Percentiles rank a stretch among this genome's conserved stretches.
phyloP scores from a whole-genome alignment of 1,140 invertebrate genomes.

The Aricia agestis region DNA sequence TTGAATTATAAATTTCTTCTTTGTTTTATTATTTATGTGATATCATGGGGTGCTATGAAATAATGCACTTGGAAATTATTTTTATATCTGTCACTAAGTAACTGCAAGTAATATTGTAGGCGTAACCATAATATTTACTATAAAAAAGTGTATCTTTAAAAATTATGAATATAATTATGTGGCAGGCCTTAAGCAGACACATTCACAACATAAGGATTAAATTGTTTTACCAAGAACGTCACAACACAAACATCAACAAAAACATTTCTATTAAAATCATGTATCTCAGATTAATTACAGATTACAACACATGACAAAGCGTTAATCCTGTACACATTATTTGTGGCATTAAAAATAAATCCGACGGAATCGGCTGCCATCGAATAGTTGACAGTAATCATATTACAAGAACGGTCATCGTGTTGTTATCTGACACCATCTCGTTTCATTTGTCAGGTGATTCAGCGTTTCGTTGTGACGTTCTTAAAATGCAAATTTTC shows the following conservation, averaged over 20 bases:
- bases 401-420: conserved; percentile 71
- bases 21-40: not conserved
- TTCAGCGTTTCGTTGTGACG: conserved; percentile 71
- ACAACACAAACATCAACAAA: not conserved
- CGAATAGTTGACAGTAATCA: conserved; percentile 70
- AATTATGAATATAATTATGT: not conserved
- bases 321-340: conserved; percentile 9
- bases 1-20: not conserved
- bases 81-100: not conserved
- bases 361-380: conserved; percentile 17
- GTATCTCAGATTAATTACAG: conserved; percentile 2
- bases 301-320: conserved; percentile 2
- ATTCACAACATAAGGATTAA: not conserved
- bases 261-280: conserved; percentile 16
- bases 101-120: no score
- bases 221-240: not conserved
- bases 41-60: not conserved
- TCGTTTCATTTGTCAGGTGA: conserved; percentile 72
- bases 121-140: no score
- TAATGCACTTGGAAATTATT: not conserved
- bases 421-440: conserved; percentile 67
- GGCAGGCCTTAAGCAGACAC: not conserved
- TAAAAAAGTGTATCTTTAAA: no score
- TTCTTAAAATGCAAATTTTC: conserved; percentile 75
- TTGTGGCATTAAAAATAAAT: conserved; percentile 22